phyloP scores from a whole-genome alignment of 53 echinoderm and acorn worm genomes.

The Crossaster papposus region DNA sequence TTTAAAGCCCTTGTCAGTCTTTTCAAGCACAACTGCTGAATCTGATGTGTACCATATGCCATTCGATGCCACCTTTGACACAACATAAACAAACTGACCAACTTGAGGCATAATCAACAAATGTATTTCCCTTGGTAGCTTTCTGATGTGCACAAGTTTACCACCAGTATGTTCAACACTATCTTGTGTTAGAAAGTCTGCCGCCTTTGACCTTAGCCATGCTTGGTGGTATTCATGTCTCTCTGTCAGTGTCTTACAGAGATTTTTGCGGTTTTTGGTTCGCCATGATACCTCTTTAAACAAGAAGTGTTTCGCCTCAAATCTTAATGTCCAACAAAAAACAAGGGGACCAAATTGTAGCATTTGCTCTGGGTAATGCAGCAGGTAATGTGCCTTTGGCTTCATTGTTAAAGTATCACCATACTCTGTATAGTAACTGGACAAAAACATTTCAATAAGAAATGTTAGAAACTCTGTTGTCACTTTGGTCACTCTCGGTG shows the following conservation, averaged over 20 bases:
- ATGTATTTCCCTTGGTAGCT: slow-evolving; percentile 11
- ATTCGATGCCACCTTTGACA: slow-evolving; percentile 23
- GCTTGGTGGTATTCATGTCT: slow-evolving; percentile 61
- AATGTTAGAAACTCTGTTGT: slow-evolving; percentile 30
- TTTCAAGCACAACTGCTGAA: slow-evolving; percentile 33
- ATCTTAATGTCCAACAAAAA: slow-evolving; percentile 52
- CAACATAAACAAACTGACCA: slow-evolving; percentile 48
- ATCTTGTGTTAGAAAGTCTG: slow-evolving; percentile 32
- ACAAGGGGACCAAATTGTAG: slow-evolving; percentile 61
- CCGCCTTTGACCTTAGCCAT: neutral
- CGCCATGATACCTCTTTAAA: slow-evolving; percentile 56
- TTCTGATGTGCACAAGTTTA: slow-evolving; percentile 15
- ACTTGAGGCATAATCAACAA: slow-evolving; percentile 17
- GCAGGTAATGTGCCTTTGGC: slow-evolving; percentile 58
- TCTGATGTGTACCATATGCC: slow-evolving; percentile 44
- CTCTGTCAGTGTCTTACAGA: slow-evolving; percentile 44
- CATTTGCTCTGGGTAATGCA: slow-evolving; percentile 53
- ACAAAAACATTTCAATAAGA: slow-evolving; percentile 53
- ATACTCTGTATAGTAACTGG: slow-evolving; percentile 43
- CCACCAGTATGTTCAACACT: slow-evolving; percentile 36
- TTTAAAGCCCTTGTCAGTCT: neutral
- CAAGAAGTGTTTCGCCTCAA: slow-evolving; percentile 44
- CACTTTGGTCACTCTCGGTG: slow-evolving; percentile 51
- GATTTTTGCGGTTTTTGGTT: slow-evolving; percentile 52
- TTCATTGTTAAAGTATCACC: slow-evolving; percentile 39